phyloP scores from a whole-genome alignment of 2,797 vertebrate species.

The Cottoperca gobio region DNA sequence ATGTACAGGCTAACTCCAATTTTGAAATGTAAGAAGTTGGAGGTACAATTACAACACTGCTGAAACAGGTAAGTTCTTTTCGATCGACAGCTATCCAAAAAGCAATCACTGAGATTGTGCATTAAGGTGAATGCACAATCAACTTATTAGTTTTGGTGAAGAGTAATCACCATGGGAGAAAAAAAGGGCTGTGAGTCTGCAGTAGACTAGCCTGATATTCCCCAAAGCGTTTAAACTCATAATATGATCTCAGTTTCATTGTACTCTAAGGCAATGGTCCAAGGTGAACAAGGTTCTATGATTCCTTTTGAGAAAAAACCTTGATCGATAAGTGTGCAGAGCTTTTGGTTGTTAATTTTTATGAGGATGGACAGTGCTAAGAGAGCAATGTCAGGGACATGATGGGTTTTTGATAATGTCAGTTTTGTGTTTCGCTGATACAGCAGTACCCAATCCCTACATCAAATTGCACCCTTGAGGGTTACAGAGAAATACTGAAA shows the following conservation, averaged over 20 bases:
- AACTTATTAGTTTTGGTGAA: slow-evolving; percentile 1
- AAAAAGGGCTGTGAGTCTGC: slow-evolving; percentile 1
- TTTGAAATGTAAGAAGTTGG: not conserved
- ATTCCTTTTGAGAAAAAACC: slow-evolving; percentile 21
- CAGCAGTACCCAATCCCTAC: slow-evolving; percentile 59
- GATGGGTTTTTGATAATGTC: slow-evolving; percentile 68
- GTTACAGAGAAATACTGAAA: slow-evolving; percentile 31
- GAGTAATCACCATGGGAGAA: slow-evolving; percentile 11
- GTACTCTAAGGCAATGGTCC: slow-evolving; percentile 19
- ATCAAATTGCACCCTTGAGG: slow-evolving; percentile 68
- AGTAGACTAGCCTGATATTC: slow-evolving; percentile 1
- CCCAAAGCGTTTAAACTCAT: slow-evolving; percentile 21
- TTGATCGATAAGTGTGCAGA: slow-evolving; percentile 43
- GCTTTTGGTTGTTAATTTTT: slow-evolving; percentile 58
- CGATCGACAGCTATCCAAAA: not conserved
- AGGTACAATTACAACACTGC: not conserved
- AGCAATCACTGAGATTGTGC: not conserved
- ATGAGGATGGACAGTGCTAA: slow-evolving; percentile 37
- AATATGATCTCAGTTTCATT: slow-evolving; percentile 34
- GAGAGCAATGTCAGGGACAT: slow-evolving; percentile 55
- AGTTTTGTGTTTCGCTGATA: slow-evolving; percentile 62
- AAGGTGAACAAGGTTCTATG: slow-evolving; percentile 13
- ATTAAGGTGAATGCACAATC: slow-evolving; percentile 3
- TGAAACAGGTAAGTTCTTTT: not conserved
- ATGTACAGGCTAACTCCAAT: not conserved